Percentiles rank a stretch among this genome's conserved stretches.
phyloP scores from a whole-genome alignment of 92 coral and sea anemone genomes.

The Paragorgia papillata region DNA sequence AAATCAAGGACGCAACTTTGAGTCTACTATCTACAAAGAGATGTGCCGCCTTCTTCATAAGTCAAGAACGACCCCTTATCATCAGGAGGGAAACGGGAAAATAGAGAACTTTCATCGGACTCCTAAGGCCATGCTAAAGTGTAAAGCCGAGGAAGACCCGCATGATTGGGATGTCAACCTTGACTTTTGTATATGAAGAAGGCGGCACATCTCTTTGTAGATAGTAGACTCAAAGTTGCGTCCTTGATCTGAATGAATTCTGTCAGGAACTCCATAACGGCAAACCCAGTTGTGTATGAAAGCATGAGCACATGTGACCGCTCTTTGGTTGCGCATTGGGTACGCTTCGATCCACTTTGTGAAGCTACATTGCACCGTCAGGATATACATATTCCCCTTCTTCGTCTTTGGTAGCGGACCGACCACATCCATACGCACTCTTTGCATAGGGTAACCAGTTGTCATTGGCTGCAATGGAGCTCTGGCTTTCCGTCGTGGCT shows the following conservation, averaged over 20 bases:
- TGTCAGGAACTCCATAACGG: slow-evolving; percentile 54
- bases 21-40: slow-evolving; percentile 43
- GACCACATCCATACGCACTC: background rate
- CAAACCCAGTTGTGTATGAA: slow-evolving; percentile 56
- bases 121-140: slow-evolving; percentile 29
- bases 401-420: slow-evolving; percentile 49
- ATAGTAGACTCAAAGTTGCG: slow-evolving; percentile 59
- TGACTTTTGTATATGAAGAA: slow-evolving; percentile 48
- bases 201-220: slow-evolving; percentile 40
- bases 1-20: slow-evolving; percentile 66
- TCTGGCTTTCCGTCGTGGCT: background rate
- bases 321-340: slow-evolving; percentile 50
- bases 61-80: slow-evolving; percentile 48
- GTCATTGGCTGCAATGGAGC: background rate
- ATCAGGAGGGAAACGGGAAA: slow-evolving; percentile 56
- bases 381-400: slow-evolving; percentile 41
- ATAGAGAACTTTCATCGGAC: slow-evolving; percentile 41
- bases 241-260: slow-evolving; percentile 63
- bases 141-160: slow-evolving; percentile 26
- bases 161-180: slow-evolving; percentile 54
- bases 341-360: slow-evolving; percentile 66
- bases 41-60: slow-evolving; percentile 53
- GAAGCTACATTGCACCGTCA: slow-evolving; percentile 50
- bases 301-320: slow-evolving; percentile 52
- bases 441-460: background rate